Percentiles rank a stretch among this genome's conserved stretches.
Conservation (phyloP, 2,797 vertebrate species). For the Spinus pinus region DNA sequence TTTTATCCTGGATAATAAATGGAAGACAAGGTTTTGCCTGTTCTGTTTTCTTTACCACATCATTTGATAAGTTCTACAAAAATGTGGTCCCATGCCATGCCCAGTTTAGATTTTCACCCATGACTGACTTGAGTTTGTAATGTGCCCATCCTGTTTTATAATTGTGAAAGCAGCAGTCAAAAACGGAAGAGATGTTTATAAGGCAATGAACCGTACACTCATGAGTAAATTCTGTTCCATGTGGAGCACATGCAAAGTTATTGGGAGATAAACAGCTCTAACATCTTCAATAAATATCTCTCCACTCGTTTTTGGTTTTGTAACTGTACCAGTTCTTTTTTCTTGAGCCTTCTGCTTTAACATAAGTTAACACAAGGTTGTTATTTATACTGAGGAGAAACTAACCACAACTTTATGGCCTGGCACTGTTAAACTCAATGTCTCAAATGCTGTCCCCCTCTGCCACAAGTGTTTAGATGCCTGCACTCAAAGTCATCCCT, state of each 20-base stretch:
- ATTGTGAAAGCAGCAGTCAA: background rate
- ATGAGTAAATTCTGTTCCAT: background rate
- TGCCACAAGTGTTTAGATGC: background rate
- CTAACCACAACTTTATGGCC: background rate
- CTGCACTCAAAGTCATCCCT: background rate
- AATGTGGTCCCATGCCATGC: rapidly evolving
- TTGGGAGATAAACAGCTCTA: background rate
- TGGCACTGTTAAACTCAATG: background rate
- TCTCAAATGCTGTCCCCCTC: background rate
- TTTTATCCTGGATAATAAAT: background rate
- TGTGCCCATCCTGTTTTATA: background rate
- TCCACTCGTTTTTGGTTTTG: rapidly evolving
- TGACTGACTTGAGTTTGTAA: background rate
- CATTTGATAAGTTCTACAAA: background rate
- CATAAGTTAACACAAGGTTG: background rate
- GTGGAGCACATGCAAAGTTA: background rate
- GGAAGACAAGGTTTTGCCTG: background rate
- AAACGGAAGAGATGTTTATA: background rate
- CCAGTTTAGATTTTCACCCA: background rate
- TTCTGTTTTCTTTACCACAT: background rate
- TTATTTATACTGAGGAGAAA: background rate
- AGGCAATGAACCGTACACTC: background rate
- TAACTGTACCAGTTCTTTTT: background rate
- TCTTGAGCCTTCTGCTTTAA: background rate
- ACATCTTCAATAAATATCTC: background rate